Conservation (phyloP, 2,888 invertebrate genomes). For the Dicyrtomina minuta region DNA sequence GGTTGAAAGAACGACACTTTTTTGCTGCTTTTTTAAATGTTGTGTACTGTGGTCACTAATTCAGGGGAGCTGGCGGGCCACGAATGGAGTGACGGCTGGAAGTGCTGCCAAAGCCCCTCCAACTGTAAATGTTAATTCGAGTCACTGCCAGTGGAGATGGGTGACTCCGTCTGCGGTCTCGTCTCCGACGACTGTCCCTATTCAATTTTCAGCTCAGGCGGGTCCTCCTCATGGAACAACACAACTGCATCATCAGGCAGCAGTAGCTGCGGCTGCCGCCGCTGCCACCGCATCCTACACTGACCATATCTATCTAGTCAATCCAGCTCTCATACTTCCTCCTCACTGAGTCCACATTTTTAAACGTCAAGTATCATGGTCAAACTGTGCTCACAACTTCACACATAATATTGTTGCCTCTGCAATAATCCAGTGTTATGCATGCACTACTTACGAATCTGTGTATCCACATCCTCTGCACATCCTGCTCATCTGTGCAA, state of each 20-base stretch:
- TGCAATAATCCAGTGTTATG: too few relatives aligned
- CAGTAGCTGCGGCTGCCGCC: background rate
- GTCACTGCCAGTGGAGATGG: slow-evolving; percentile 45
- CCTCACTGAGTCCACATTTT: too few relatives aligned
- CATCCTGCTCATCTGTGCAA: too few relatives aligned
- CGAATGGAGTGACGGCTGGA: slow-evolving; percentile 5
- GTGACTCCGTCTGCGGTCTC: too few relatives aligned
- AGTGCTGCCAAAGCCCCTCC: slow-evolving; percentile 2
- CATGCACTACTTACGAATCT: too few relatives aligned
- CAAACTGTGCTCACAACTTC: too few relatives aligned
- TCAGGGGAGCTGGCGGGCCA: slow-evolving; percentile 12
- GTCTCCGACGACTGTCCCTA: slow-evolving; percentile 13
- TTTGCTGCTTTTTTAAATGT: too few relatives aligned
- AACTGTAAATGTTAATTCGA: slow-evolving; percentile 5
- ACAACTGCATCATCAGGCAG: slow-evolving; percentile 12
- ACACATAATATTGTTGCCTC: too few relatives aligned
- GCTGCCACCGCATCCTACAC: slow-evolving; percentile 1
- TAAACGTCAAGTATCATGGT: too few relatives aligned
- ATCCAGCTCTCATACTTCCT: slow-evolving; percentile 24
- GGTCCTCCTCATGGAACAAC: background rate
- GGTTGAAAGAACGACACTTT: too few relatives aligned
- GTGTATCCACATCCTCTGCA: too few relatives aligned
- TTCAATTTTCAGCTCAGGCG: slow-evolving; percentile 19
- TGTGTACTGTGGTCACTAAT: too few relatives aligned
- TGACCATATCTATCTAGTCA: slow-evolving; percentile 28